phyloP scores from a whole-genome alignment of 2,888 invertebrate species.

The Lithophane ornitopus region DNA sequence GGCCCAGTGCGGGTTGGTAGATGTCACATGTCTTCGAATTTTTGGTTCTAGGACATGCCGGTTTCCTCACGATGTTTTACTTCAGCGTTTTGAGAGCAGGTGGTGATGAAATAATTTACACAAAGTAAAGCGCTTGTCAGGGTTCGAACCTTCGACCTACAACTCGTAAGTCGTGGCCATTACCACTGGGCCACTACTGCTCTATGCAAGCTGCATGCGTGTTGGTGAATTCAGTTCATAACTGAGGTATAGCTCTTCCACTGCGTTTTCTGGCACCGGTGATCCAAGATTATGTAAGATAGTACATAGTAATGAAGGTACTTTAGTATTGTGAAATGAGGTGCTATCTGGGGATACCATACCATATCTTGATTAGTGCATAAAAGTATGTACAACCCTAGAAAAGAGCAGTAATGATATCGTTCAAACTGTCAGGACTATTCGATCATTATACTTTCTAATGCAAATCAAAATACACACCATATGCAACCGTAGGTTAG shows the following conservation, averaged over 20 bases:
- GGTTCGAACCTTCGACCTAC: too few species aligned
- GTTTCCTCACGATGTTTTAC: too few species aligned
- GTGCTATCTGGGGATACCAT: not conserved
- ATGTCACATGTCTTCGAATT: too few species aligned
- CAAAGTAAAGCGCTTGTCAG: too few species aligned
- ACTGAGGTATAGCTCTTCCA: not conserved
- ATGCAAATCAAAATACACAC: constrained; percentile 6
- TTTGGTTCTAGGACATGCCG: too few species aligned
- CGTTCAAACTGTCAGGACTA: not conserved
- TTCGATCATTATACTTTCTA: constrained; percentile 4
- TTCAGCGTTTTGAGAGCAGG: too few species aligned
- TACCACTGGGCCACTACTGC: too few species aligned
- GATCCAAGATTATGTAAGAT: not conserved
- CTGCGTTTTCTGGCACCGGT: not conserved
- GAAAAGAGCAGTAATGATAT: not conserved
- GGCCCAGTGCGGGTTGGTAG: too few species aligned
- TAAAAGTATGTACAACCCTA: not conserved
- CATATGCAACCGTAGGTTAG: not conserved
- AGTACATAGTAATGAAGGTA: not conserved
- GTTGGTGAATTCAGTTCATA: not conserved
- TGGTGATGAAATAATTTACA: too few species aligned
- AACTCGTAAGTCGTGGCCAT: too few species aligned
- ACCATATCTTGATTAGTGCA: not conserved
- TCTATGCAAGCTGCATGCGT: not conserved
- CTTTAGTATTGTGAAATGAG: not conserved